Conservation (phyloP, 30 jellyfish, hydroid and myxozoan species). For the Nemopilema nomurai region DNA sequence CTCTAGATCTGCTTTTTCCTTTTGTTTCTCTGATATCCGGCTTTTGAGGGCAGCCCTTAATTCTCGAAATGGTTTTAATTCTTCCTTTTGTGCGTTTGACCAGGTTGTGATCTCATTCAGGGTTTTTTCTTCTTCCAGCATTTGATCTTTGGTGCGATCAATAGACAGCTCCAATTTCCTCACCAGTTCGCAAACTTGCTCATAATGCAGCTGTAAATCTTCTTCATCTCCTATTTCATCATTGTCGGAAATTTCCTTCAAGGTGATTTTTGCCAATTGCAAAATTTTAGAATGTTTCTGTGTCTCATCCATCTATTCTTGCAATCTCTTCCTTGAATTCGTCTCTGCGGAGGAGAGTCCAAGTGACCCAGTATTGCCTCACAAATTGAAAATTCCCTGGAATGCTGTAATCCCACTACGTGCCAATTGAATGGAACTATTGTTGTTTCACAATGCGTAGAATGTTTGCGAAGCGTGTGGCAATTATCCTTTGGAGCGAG, state of each 20-base stretch:
- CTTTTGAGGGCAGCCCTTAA: slow-evolving; percentile 18
- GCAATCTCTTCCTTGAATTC: background rate
- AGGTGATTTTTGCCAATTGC: slow-evolving; percentile 18
- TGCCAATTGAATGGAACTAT: background rate
- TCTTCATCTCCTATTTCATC: slow-evolving; percentile 4
- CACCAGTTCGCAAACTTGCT: slow-evolving; percentile 31
- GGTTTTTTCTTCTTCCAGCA: slow-evolving; percentile 41
- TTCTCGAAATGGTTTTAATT: slow-evolving; percentile 37
- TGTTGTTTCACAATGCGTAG: background rate
- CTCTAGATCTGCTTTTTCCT: slow-evolving; percentile 15
- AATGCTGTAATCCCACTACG: background rate
- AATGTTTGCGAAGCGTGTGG: background rate
- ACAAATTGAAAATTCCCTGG: background rate
- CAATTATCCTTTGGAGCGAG: background rate
- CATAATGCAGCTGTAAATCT: slow-evolving; percentile 27
- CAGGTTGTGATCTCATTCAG: slow-evolving; percentile 42
- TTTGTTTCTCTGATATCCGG: slow-evolving; percentile 20
- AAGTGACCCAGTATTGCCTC: slow-evolving; percentile 11
- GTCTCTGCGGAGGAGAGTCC: slow-evolving; percentile 25
- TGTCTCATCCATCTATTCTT: slow-evolving; percentile 14
- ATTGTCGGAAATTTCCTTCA: slow-evolving; percentile 13
- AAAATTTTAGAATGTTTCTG: slow-evolving; percentile 7
- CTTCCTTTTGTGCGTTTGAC: slow-evolving; percentile 53
- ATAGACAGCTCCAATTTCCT: slow-evolving; percentile 37
- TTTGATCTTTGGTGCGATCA: slow-evolving; percentile 30